Percentiles rank a stretch among this genome's conserved stretches.
These are phyloP conservation scores for Pheucticus melanocephalus DNA, from an alignment of 2,113 vertebrate species.

Conservation along the genomic window DNA sequence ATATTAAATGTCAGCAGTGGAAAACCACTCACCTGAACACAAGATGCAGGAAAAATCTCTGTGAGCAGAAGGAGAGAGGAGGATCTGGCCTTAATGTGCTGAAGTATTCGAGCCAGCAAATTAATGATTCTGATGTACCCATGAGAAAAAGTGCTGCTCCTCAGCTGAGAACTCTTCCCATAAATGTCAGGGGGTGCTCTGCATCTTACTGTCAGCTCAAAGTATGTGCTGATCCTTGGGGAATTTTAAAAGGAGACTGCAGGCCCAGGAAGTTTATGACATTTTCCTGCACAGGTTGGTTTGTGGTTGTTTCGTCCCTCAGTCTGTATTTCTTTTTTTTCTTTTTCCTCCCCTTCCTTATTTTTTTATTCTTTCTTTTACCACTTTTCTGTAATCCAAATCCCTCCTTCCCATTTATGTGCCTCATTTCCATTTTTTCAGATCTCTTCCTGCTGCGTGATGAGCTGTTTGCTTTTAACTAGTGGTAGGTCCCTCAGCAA, in stretches of 20 bases:
- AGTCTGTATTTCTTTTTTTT: not conserved
- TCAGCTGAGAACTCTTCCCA: not conserved
- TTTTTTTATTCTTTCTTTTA: not conserved
- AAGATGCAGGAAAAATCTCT: not conserved
- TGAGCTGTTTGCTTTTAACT: constrained; percentile 22
- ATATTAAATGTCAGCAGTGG: not conserved
- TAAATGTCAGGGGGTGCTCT: not conserved
- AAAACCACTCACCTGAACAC: not conserved
- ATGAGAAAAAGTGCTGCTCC: not conserved
- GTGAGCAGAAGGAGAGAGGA: not conserved
- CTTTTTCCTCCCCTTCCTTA: not conserved
- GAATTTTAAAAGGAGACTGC: not conserved
- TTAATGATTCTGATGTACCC: not conserved
- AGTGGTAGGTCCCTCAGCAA: not conserved
- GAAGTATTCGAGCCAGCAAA: not conserved
- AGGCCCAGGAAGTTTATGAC: not conserved
- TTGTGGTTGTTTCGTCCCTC: not conserved
- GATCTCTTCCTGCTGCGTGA: not conserved
- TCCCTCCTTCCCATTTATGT: not conserved
- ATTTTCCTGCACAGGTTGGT: not conserved
- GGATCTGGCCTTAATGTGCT: not conserved
- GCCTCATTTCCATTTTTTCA: constrained; percentile 20
- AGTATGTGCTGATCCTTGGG: not conserved
- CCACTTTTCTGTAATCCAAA: not conserved
- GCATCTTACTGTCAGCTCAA: not conserved